A percentile compares a stretch with the other conserved stretches of the same genome.
phyloP scores from a whole-genome alignment of 2,113 vertebrate genomes.

The Nothobranchius kuhntae region DNA sequence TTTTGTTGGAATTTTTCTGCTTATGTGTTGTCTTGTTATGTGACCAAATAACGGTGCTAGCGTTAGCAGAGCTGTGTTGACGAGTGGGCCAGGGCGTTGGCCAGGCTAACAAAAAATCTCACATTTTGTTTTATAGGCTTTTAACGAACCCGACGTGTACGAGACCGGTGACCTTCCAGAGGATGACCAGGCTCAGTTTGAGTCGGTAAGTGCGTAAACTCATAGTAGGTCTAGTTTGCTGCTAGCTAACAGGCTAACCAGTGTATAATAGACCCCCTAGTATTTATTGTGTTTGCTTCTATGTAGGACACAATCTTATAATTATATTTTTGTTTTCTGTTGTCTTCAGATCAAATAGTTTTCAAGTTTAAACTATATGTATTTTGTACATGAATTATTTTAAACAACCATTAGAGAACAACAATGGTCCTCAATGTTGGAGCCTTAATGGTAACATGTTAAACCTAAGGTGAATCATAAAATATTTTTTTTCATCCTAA shows the following conservation, averaged over 20 bases:
- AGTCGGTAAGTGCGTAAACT: constrained; percentile 84
- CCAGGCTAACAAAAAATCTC: constrained; percentile 45
- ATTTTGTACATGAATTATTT: no score
- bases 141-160: constrained; percentile 93
- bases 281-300: no score
- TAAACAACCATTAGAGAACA: no score
- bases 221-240: background rate
- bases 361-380: no score
- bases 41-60: background rate
- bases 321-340: no score
- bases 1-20: accelerated
- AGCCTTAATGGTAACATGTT: no score
- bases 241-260: constrained; percentile 16
- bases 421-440: no score
- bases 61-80: background rate
- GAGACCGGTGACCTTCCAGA: constrained; percentile 95
- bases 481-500: no score
- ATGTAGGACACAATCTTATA: no score
- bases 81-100: constrained; percentile 77
- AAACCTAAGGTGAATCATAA: no score
- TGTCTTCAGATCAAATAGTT: no score
- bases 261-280: background rate
- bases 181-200: constrained; percentile 95
- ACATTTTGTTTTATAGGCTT: constrained; percentile 77
- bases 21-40: background rate